Evolutionary conservation across 2,113 vertebrate species (phyloP), one percentile per base, ranked within the genome.

Genomic region (Sarotherodon lohbergeri): DNA sequence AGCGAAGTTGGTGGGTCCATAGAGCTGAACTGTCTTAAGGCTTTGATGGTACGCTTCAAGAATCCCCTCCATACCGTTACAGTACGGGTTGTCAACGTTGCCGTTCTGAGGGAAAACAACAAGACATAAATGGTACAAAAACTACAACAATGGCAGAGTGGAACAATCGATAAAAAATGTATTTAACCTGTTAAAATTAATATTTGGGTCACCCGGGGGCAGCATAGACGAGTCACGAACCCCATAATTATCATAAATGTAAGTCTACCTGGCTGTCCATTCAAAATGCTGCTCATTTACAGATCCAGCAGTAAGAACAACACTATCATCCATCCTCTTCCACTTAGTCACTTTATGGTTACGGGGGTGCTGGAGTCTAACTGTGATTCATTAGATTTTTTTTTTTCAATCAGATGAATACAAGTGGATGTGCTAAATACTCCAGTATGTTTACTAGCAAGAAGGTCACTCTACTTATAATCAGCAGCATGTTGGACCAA

Each of bases 1-100:
- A 17, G 98, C 97, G 1, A 99, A 99, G 95, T 99, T 99, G 89
- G 98, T 99, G 71, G 98, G 98, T 19, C 98, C 98, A 0, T 99
- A 99, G 43, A 99, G 98, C 96, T 99, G 98, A 89, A 99, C 98
- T 0, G 97, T 97, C 95, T 98, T 98, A 93, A 99, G 97, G 95
- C 98, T 99, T 95, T 96, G 96, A 94, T 99, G 98, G 84, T 99
- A 99, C 0, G 98, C 98, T 82, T 98, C 98, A 4, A 99, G 95
- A 87, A 99, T 98, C 5, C 98, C 98, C 41, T 98, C 97, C 63
- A 99, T 99, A 66, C 98, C 98, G 0, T 96, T 96, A 91, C 98
- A 99, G 1, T 98, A 98, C 0, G 98, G 98, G 94, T 99, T 98
- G 85, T 98, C 97, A 3, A 95, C 90, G 80, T 98, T 98, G 19